These are phyloP conservation scores for Lissocephala sabroskyi DNA, from an alignment of 2,888 invertebrate species.

Conservation along the genomic window DNA sequence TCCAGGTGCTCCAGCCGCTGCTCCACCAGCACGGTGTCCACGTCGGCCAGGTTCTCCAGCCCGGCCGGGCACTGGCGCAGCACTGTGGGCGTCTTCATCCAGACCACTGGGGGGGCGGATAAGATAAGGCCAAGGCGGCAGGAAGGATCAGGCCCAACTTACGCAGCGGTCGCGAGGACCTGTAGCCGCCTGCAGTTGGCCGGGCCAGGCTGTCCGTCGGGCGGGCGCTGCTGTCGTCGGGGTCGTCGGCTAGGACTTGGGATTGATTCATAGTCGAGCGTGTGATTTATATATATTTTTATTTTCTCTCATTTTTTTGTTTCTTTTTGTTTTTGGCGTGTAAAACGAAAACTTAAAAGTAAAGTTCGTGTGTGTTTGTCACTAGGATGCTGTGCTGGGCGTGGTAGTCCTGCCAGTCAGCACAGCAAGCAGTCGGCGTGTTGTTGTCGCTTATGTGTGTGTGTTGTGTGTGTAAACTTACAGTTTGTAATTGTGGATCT, in stretches of 20 bases:
- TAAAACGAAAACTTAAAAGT: slow-evolving; percentile 58
- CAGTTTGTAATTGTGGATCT: slow-evolving; percentile 17
- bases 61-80: slow-evolving; percentile 84
- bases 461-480: slow-evolving; percentile 19
- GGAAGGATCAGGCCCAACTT: no score
- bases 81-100: slow-evolving; percentile 85
- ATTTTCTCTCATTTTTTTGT: slow-evolving; percentile 18
- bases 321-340: slow-evolving; percentile 48
- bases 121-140: no score
- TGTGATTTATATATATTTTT: no score
- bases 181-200: no score
- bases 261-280: no score
- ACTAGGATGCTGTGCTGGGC: no score
- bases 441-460: slow-evolving; percentile 19
- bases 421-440: no score
- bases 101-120: slow-evolving; percentile 81
- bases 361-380: slow-evolving; percentile 27
- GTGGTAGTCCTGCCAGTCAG: no score
- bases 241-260: no score
- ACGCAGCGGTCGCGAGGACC: no score
- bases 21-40: slow-evolving; percentile 84
- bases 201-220: no score
- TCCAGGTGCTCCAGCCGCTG: slow-evolving; percentile 81
- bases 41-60: slow-evolving; percentile 87
- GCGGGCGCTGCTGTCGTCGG: no score